Evolutionary conservation across 2,888 invertebrate genomes (phyloP), one percentile per base, ranked within the genome.

Genomic region (Eilema caniola): DNA sequence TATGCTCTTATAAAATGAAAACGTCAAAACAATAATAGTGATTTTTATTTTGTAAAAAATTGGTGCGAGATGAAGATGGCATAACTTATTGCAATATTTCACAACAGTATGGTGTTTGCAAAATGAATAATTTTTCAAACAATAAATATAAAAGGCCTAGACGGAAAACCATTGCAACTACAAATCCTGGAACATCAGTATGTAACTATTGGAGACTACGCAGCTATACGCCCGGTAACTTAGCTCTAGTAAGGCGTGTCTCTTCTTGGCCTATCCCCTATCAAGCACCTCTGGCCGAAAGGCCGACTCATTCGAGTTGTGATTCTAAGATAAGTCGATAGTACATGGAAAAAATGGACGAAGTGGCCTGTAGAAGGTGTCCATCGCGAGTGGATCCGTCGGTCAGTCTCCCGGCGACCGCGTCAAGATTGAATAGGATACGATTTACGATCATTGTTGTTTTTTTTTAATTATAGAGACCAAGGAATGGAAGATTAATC

Each of bases 131-230:
- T 85, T 86, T 86, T 69, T 74, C 77, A 60, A 85, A 83, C 75
- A 86, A 87, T 78, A 92, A 88, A 86, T 88, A 84, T 71, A 93
- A 92, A 85, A 88, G 82, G 77, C 88, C 89, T 24, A 92, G 92
- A 83, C 86, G 86, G 69, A 90, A 87, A 73, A 87, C 87, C 37
- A 67, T 74, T 56, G 77, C 85, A n/a, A 87, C 89, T 24, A 89
- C 88, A 47, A 89, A 87, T 73, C 89, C 91, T 66, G 88, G 85
- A 77, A 78, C 87, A 73, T 87, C 89, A 70, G 90, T 91, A 85
- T 77, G 82, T 82, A 57, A 37, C 66, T 23, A 14, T 4, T 41
- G 16, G 41, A 41, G 41, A 16, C 41, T 41, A 1, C 16, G 10
- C 14, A 1, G 1, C 12, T 37, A 37, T 41, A 16, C 16, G 41